These are phyloP conservation scores for Lumbricus terrestris DNA, from an alignment of 2,888 invertebrate genomes.

Conservation along the genomic window DNA sequence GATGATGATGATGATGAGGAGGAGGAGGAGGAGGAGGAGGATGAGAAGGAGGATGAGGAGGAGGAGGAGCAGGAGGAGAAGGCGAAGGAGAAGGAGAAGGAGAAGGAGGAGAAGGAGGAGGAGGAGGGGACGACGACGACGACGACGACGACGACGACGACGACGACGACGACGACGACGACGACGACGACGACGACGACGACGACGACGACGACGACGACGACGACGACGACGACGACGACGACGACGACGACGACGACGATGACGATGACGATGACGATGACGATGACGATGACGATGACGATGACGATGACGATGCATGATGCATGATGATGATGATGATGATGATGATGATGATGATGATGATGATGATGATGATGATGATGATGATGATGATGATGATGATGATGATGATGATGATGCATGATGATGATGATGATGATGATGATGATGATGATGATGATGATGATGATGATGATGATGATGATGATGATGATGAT, in stretches of 20 bases:
- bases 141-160: background rate
- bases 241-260: too few species aligned
- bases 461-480: background rate
- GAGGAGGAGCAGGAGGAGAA: background rate
- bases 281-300: too few species aligned
- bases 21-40: background rate
- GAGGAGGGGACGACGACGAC: background rate
- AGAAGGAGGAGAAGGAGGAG: too few species aligned
- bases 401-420: background rate
- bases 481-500: background rate
- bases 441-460: too few species aligned
- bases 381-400: background rate
- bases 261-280: too few species aligned
- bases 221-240: too few species aligned
- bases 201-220: background rate
- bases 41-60: background rate
- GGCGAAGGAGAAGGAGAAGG: too few species aligned
- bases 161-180: too few species aligned
- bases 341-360: background rate
- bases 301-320: background rate
- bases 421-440: too few species aligned
- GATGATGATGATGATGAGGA: background rate
- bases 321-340: too few species aligned
- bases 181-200: background rate
- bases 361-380: background rate